A percentile compares a stretch with the other conserved stretches of the same genome.
These are phyloP conservation scores for Neuroscelio doddi DNA, from an alignment of 2,888 invertebrate genomes.

Conservation along the genomic window DNA sequence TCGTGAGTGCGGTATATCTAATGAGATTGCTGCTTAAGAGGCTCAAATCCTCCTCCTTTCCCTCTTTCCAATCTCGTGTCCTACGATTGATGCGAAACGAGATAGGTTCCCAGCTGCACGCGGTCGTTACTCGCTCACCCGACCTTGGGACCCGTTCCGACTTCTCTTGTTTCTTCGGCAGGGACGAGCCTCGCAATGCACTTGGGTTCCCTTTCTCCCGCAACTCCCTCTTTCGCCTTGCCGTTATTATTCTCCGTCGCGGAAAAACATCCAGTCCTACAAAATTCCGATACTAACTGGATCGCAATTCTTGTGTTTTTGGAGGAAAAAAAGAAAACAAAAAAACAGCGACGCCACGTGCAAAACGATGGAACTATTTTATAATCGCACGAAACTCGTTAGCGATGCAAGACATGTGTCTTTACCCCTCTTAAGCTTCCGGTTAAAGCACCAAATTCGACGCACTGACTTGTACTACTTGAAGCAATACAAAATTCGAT, in stretches of 20 bases:
- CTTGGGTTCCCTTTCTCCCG: constrained; percentile 32
- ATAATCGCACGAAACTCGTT: no score
- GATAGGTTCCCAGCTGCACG: constrained; percentile 47
- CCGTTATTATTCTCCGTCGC: constrained; percentile 9
- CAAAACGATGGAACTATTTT: no score
- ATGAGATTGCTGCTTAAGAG: not conserved
- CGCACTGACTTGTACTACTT: not conserved
- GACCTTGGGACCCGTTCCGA: constrained; percentile 52
- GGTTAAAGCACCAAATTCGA: not conserved
- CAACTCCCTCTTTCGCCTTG: constrained; percentile 20
- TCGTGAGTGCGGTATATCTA: not conserved
- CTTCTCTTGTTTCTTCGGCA: constrained; percentile 40
- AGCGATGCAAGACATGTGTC: no score
- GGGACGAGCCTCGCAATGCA: constrained; percentile 23
- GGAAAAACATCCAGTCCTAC: constrained; percentile 8
- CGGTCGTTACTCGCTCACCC: constrained; percentile 50
- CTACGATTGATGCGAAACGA: constrained; percentile 42
- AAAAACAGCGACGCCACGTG: constrained; percentile 1
- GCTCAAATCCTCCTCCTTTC: not conserved
- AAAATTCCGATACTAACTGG: no score
- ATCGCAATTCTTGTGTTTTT: no score
- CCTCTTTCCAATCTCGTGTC: constrained; percentile 8
- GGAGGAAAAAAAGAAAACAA: no score
- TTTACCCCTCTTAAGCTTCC: not conserved
- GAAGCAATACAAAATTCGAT: no score